These are phyloP conservation scores for Otolemur crassicaudatus DNA, from an alignment of 2,797 vertebrate genomes.

Conservation along the genomic window DNA sequence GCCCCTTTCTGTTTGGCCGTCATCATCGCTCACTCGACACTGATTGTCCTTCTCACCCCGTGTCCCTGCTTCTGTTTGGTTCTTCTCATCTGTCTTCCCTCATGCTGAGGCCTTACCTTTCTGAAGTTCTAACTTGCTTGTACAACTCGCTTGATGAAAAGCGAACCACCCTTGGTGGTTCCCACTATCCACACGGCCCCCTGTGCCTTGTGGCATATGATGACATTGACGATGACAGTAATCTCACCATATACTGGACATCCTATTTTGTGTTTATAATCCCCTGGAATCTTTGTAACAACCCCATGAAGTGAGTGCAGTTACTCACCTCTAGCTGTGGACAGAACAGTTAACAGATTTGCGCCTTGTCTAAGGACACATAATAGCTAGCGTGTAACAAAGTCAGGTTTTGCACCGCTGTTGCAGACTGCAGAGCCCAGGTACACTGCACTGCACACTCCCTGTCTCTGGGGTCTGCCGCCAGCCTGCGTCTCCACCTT, in stretches of 20 bases:
- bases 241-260: background rate
- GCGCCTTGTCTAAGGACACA: background rate
- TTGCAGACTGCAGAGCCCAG: background rate
- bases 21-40: background rate
- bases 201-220: background rate
- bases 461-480: background rate
- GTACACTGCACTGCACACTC: fast-evolving
- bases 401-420: background rate
- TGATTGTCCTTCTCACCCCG: background rate
- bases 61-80: background rate
- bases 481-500: background rate
- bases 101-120: background rate
- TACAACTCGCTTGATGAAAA: background rate
- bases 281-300: background rate
- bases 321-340: background rate
- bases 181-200: background rate
- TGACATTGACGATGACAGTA: background rate
- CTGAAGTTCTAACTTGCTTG: background rate
- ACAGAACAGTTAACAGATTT: background rate
- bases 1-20: background rate
- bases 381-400: background rate
- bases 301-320: background rate
- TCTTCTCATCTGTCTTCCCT: background rate
- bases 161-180: background rate
- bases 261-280: background rate